These are phyloP conservation scores for Thymallus thymallus DNA, from an alignment of 2,113 vertebrate genomes.

Conservation along the genomic window DNA sequence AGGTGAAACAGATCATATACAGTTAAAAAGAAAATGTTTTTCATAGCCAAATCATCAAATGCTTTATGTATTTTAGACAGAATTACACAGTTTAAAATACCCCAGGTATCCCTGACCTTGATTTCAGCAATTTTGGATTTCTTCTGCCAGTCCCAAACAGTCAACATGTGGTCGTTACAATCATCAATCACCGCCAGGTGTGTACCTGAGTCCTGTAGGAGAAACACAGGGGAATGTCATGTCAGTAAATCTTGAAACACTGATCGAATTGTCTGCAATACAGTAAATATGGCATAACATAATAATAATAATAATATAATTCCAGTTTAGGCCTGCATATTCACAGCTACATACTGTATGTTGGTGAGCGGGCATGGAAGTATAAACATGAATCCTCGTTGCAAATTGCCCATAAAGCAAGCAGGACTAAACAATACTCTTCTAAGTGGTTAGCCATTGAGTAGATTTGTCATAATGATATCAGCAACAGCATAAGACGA, in stretches of 20 bases:
- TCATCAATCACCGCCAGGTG: conserved; percentile 95
- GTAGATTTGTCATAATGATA: neutral
- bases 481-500: neutral
- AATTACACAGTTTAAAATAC: too few species aligned
- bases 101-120: conserved; percentile 78
- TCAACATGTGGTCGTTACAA: conserved; percentile 97
- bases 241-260: neutral
- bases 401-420: too few species aligned
- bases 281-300: neutral
- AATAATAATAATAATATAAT: neutral
- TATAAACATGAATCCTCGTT: too few species aligned
- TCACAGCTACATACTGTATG: too few species aligned
- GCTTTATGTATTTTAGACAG: too few species aligned
- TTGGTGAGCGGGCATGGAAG: too few species aligned
- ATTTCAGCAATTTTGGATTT: conserved; percentile 95
- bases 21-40: neutral
- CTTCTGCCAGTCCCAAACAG: conserved; percentile 96
- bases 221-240: neutral
- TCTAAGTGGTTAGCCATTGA: neutral
- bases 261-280: neutral
- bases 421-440: too few species aligned
- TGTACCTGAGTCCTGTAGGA: conserved; percentile 85
- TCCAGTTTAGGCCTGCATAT: too few species aligned
- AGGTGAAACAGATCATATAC: neutral
- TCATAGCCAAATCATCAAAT: too few species aligned